phyloP scores from a whole-genome alignment of 2,797 vertebrate genomes.

The Galagoides demidoff region DNA sequence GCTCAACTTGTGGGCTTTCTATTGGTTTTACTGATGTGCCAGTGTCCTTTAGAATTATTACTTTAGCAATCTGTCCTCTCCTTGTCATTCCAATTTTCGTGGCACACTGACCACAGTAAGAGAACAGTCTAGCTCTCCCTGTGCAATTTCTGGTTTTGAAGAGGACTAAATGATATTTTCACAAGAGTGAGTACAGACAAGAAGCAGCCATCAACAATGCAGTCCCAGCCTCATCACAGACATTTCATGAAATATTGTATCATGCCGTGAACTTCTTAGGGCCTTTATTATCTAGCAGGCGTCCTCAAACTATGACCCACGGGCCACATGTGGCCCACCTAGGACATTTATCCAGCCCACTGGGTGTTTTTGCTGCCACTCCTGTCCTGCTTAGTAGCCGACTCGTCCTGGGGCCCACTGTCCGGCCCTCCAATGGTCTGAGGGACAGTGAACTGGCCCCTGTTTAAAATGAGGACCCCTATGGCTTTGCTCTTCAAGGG shows the following conservation, averaged over 20 bases:
- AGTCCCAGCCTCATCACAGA: not conserved
- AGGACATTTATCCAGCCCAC: too few relatives aligned
- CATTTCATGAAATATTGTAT: not conserved
- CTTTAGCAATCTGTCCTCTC: not conserved
- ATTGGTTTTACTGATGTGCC: not conserved
- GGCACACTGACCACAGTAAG: not conserved
- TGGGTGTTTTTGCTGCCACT: too few relatives aligned
- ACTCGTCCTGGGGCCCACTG: too few relatives aligned
- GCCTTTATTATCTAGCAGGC: not conserved
- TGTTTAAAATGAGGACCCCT: not conserved
- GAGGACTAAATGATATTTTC: not conserved
- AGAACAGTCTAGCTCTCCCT: not conserved
- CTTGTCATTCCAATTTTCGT: slow-evolving; percentile 1
- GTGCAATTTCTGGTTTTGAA: not conserved
- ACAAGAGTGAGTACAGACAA: not conserved
- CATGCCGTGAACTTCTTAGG: not conserved
- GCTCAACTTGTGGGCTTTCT: not conserved
- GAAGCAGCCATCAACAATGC: not conserved
- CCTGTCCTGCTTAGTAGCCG: too few relatives aligned
- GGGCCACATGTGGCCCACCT: too few relatives aligned
- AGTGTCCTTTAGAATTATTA: not conserved
- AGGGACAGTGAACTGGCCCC: too few relatives aligned
- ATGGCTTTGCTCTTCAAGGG: not conserved
- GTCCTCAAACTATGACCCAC: too few relatives aligned
- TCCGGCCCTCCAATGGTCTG: too few relatives aligned